Evolutionary conservation across 1,140 invertebrate genomes (phyloP), one percentile per base, ranked within the genome.

Genomic region (Globodera rostochiensis): DNA sequence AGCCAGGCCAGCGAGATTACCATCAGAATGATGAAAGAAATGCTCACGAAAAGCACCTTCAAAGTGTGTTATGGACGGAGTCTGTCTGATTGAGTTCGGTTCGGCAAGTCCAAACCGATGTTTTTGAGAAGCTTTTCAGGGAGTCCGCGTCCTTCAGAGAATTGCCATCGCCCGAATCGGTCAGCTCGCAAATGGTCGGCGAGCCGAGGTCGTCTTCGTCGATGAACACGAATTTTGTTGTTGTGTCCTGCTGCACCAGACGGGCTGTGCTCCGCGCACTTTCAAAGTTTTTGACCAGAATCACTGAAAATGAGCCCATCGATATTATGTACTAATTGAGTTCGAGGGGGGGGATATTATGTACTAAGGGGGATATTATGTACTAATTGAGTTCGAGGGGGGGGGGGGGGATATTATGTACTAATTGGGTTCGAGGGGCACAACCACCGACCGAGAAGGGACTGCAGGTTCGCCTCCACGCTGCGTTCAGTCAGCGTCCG

Each of bases 1-100:
- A 97, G 92, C 95, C 95, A 97, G 2, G 95, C 94, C 80, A 96
- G 91, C 1, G 95, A 96, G 66, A 96, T 96, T 80, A 96, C 93
- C 94, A 96, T 96, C 74, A 96, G 92, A 69, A 97, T 94, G 83
- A 96, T 96, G 91, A 97, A 97, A 1, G 95, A 96, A 81, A 96
- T 94, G 36, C 95, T 95, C 6, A 97, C 95, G 90, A 97, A 96
- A 73, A 96, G 91, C 79, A 96, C 95, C 84, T 84, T 47, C 75
- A 84, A 67, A 36, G 13, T 73, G 82, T 15, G 21, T 8, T 19
- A 64, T 64, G 13, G 13, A 19, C 9, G 4, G 57, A 1, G 80
- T 74, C 15, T 4, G 36, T 46, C 25, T 74, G 4, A 74, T 25
- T 49, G 19, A 36, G 4, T 57, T 57, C 50, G 60, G 4, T 47